Evolutionary conservation across 2,888 invertebrate species (phyloP).

Genomic region (Tetanocera ferruginea): DNA sequence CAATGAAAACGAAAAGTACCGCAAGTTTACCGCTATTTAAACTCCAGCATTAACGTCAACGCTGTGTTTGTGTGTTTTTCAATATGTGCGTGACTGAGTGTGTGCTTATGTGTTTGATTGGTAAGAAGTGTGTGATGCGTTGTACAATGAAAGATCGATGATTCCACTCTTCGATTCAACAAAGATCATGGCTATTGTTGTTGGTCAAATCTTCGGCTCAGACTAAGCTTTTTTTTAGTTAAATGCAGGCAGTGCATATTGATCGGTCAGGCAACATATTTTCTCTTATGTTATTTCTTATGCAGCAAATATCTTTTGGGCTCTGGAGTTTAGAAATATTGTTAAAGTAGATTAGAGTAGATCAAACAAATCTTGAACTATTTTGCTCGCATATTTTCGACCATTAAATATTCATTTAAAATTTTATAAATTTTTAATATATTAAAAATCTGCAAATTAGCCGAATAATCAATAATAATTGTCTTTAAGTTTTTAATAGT

Average conservation of each 20-base stretch:
- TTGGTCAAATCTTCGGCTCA: background rate
- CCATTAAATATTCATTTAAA: too few relatives aligned
- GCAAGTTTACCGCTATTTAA: conserved; percentile 70
- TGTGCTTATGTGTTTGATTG: conserved; percentile 1
- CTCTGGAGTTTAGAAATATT: too few relatives aligned
- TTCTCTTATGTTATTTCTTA: background rate
- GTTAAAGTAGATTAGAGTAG: too few relatives aligned
- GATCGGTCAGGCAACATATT: background rate
- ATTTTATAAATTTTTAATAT: too few relatives aligned
- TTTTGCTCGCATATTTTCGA: too few relatives aligned
- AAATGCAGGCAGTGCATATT: background rate
- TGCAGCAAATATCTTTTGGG: background rate
- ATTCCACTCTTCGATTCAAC: background rate
- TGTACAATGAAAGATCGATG: conserved; percentile 11
- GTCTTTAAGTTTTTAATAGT: too few relatives aligned
- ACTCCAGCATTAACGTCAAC: conserved; percentile 44
- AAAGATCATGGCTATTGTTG: conserved; percentile 7
- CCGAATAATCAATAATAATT: too few relatives aligned
- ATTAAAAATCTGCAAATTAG: too few relatives aligned
- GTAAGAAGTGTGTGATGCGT: conserved; percentile 11
- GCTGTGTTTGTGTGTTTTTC: background rate
- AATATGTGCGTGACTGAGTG: background rate
- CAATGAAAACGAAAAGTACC: conserved; percentile 72
- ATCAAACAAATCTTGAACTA: too few relatives aligned
- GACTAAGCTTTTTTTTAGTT: background rate